These are phyloP conservation scores for Sigmodon hispidus DNA, from an alignment of 2,113 vertebrate species.

Conservation along the genomic window DNA sequence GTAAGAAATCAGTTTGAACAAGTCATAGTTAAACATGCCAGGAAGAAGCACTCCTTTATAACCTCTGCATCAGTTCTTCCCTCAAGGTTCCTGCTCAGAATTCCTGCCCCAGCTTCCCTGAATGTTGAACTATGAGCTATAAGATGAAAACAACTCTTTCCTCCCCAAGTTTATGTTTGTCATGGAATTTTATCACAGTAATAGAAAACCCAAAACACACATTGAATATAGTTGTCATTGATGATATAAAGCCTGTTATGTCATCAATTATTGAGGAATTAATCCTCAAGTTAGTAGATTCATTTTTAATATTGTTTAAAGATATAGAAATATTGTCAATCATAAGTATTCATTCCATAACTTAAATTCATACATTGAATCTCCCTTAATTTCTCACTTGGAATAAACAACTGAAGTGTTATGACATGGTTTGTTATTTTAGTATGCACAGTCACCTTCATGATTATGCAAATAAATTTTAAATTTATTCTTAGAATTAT, in stretches of 20 bases:
- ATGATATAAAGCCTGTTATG: slow-evolving; percentile 49
- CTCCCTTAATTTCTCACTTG: slow-evolving; percentile 21
- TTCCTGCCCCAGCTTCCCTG: background rate
- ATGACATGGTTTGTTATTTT: background rate
- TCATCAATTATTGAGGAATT: slow-evolving; percentile 52
- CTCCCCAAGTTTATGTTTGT: background rate
- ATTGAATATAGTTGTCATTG: slow-evolving; percentile 45
- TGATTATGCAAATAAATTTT: background rate
- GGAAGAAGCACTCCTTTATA: background rate
- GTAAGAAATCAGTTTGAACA: background rate
- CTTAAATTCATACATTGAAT: background rate
- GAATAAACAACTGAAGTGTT: slow-evolving; percentile 47
- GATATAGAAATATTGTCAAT: background rate
- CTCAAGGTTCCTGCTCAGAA: background rate
- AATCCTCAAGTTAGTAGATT: background rate
- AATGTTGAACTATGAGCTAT: background rate
- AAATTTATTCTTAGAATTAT: background rate
- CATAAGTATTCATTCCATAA: background rate
- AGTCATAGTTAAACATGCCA: background rate
- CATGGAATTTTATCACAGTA: background rate
- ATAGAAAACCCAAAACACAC: background rate
- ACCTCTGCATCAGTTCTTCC: background rate
- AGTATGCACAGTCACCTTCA: background rate
- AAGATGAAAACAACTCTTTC: background rate
- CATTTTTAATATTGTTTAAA: background rate